phyloP scores from a whole-genome alignment of 1,140 invertebrate genomes.

The Dendroctonus ponderosae region DNA sequence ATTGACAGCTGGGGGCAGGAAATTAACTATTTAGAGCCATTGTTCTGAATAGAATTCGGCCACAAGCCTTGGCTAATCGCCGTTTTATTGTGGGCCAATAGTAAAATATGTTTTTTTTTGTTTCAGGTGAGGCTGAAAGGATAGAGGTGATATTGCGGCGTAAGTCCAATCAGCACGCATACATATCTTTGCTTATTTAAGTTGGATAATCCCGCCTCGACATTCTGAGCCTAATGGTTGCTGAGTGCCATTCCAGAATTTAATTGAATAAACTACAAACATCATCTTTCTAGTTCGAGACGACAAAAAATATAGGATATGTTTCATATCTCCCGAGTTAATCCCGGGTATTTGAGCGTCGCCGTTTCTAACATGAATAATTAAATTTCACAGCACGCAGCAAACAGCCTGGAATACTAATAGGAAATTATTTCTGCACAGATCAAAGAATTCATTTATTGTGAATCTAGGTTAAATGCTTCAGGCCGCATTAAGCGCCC shows the following conservation, averaged over 20 bases:
- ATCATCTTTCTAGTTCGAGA: neutral
- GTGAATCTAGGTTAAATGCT: neutral
- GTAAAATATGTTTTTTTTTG: too few species aligned
- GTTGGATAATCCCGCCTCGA: too few species aligned
- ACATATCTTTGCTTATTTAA: too few species aligned
- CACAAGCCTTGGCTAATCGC: too few species aligned
- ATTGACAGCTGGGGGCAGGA: neutral
- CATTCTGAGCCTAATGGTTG: too few species aligned
- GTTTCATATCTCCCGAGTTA: constrained; percentile 2
- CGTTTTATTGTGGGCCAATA: too few species aligned
- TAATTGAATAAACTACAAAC: neutral
- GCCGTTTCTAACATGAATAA: neutral
- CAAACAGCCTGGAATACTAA: constrained; percentile 3
- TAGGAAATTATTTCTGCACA: constrained; percentile 2
- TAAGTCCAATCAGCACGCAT: too few species aligned
- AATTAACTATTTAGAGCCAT: too few species aligned
- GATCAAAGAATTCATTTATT: constrained; percentile 1
- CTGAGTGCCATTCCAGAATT: neutral
- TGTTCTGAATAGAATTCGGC: too few species aligned
- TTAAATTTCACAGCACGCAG: constrained; percentile 2
- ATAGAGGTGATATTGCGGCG: too few species aligned
- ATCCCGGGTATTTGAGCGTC: neutral
- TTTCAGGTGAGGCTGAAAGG: too few species aligned
- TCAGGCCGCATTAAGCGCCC: too few species aligned
- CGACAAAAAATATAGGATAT: neutral